Conservation (phyloP, 2,888 invertebrate species). For the Melieria crassipennis region DNA sequence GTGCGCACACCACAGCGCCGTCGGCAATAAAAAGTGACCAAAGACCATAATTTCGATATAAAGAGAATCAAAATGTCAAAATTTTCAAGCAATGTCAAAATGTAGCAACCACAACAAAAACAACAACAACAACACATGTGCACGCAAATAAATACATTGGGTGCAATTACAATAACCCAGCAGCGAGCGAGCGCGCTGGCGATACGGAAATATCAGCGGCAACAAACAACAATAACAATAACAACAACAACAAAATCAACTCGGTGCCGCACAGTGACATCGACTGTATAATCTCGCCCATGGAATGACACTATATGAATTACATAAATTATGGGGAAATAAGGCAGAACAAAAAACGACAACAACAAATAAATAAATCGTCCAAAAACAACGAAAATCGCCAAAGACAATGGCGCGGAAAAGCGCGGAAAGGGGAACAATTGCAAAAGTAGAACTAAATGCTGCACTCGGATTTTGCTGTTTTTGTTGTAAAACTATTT, state of each 20-base stretch:
- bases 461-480: too few relatives aligned
- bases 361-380: neutral
- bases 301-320: neutral
- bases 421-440: too few relatives aligned
- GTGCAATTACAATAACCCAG: constrained; percentile 28
- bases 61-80: constrained; percentile 35
- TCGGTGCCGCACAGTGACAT: too few relatives aligned
- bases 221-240: neutral
- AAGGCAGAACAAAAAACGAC: neutral
- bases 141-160: neutral
- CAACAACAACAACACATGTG: neutral
- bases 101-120: constrained; percentile 23
- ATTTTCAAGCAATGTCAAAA: constrained; percentile 31
- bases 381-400: neutral
- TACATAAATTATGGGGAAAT: neutral
- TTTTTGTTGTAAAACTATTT: too few relatives aligned
- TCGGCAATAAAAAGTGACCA: constrained; percentile 23
- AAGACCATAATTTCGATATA: constrained; percentile 22
- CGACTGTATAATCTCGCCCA: too few relatives aligned
- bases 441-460: too few relatives aligned
- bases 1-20: neutral
- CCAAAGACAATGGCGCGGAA: too few relatives aligned
- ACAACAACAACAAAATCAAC: too few relatives aligned
- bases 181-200: constrained; percentile 20
- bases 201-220: neutral